Evolutionary conservation across 1,140 invertebrate genomes (phyloP), one percentile per base, ranked within the genome.

Genomic region (Brachionus koreanus): DNA sequence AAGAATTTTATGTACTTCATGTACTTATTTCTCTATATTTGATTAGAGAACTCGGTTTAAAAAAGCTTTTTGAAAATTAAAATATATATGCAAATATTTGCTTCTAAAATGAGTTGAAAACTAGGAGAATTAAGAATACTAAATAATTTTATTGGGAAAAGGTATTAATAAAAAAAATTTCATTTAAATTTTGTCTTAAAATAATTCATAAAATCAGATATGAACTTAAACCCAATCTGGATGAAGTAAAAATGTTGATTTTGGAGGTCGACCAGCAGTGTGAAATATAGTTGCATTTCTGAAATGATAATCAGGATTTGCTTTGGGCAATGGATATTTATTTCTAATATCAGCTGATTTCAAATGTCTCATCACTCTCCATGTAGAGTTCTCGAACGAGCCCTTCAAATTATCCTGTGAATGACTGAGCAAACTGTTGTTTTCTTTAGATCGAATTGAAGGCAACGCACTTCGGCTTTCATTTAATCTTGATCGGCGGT

Each of bases 251-350:
- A 77, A 77, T 16, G 75, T 77, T 46, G 75, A 77, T 61, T 77
- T 77, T 10, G 75, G 75, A 9, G 75, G 46, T 77, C 75, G 23
- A 39, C 75, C 75, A 49, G 75, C 75, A 25, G 75, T 77, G n/a
- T 52, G 35, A 37, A 77, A 77, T 35, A 77, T 49, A 35, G 75
- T 77, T 37, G 75, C 75, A 61, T 77, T 77, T 52, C 75, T 52
- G 13, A 77, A 77, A 77, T 77, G 75, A 52, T 52, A 77, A 29
- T 77, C 75, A n/a, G 75, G 75, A 77, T 77, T 77, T 77, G 75
- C 75, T 77, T 77, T 77, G 29, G 75, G 75, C 10, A 77, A 10
- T 0, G 75, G 75, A 25, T 77, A 77, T 16, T 61, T 77, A n/a
- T 77, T 77, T 77, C 75, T 52, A 23, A 77, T 16, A 61, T 77